Percentiles rank a stretch among this genome's conserved stretches.
These are phyloP conservation scores for Corythornis madagascariensis DNA, from an alignment of 2,113 vertebrate genomes.

Conservation along the genomic window DNA sequence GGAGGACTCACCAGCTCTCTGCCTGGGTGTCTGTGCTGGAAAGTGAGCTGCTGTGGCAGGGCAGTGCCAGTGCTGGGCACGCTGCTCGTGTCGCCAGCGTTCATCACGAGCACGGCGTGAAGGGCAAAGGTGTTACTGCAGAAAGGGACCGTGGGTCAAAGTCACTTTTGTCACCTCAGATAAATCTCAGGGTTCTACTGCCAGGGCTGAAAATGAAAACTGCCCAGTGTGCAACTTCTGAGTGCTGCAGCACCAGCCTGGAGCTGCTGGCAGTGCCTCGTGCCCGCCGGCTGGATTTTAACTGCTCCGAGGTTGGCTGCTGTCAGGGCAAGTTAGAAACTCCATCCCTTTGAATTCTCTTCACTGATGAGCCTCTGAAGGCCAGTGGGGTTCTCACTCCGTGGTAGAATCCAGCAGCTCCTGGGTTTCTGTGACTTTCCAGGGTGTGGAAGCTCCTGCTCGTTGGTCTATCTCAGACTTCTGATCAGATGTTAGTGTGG, in stretches of 20 bases:
- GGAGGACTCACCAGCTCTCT: background rate
- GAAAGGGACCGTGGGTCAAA: constrained; percentile 35
- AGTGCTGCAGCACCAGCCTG: background rate
- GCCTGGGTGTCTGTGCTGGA: background rate
- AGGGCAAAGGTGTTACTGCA: constrained; percentile 10
- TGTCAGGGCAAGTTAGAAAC: constrained; percentile 42
- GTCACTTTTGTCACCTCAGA: constrained; percentile 6
- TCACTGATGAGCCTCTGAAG: constrained; percentile 32
- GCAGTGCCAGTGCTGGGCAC: background rate
- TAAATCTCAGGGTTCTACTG: constrained; percentile 37
- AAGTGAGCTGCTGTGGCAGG: background rate
- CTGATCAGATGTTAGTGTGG: background rate
- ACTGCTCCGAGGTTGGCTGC: constrained; percentile 32
- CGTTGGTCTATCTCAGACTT: accelerated
- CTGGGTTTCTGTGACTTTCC: background rate
- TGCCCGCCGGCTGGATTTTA: constrained; percentile 57
- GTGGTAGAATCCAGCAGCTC: accelerated
- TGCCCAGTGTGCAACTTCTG: constrained; percentile 27
- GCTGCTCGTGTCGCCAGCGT: accelerated
- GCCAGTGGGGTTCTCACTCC: background rate
- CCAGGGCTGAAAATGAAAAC: constrained; percentile 2
- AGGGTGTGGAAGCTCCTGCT: accelerated
- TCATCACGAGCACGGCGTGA: constrained; percentile 11
- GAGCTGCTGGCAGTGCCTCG: constrained; percentile 44
- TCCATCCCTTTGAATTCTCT: constrained; percentile 18